A percentile compares a stretch with the other conserved stretches of the same genome.
These are phyloP conservation scores for Zeugodacus cucurbitae DNA, from an alignment of 1,140 invertebrate species.

Conservation along the genomic window DNA sequence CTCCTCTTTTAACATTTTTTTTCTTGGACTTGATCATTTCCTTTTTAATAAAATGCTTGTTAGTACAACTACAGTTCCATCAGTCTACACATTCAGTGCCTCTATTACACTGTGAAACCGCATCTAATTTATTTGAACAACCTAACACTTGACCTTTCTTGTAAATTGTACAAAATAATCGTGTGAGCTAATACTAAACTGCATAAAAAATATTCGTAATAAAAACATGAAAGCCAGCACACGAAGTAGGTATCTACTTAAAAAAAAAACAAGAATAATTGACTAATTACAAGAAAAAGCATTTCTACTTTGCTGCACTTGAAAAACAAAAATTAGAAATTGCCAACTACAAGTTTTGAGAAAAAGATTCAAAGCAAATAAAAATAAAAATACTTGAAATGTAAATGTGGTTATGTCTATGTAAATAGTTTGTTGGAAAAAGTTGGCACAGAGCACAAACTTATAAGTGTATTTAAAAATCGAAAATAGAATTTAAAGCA, in stretches of 20 bases:
- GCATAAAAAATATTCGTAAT: background rate
- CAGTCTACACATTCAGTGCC: background rate
- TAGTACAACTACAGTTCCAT: no score
- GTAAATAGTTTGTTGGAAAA: background rate
- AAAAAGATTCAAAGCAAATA: background rate
- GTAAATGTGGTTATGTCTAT: background rate
- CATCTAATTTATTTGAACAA: background rate
- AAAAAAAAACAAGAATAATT: background rate
- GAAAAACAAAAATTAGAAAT: background rate
- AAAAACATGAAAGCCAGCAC: background rate
- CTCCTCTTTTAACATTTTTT: no score
- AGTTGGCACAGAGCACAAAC: background rate
- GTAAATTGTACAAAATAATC: background rate
- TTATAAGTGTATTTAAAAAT: background rate
- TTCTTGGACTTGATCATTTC: no score
- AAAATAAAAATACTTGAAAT: background rate
- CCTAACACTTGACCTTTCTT: background rate
- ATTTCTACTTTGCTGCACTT: background rate
- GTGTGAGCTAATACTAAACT: background rate
- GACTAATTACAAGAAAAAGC: background rate
- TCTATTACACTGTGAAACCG: constrained; percentile 4
- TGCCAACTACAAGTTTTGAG: background rate
- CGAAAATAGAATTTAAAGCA: background rate
- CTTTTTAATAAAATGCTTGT: no score
- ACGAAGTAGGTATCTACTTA: background rate